Evolutionary conservation across 2,113 vertebrate species (phyloP), one percentile per base, ranked within the genome.

Genomic region (Salvelinus fontinalis): DNA sequence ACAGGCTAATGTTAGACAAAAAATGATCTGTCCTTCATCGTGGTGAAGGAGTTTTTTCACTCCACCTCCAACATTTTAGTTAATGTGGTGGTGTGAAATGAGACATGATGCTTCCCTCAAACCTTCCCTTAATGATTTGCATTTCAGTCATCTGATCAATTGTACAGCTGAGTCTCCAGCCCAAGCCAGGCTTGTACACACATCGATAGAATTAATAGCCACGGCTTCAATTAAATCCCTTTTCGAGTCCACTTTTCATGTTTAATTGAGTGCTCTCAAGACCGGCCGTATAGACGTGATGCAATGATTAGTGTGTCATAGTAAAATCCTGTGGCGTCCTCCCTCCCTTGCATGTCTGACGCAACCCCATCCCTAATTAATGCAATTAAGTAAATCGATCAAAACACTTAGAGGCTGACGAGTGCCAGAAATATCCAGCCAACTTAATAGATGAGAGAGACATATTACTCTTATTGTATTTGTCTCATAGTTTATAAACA

Each of bases 341-440:
- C 51, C 69, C 70, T 13, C 14, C 22, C 9, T 44, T 67, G 73
- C 29, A 49, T 72, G 14, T 73, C 80, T 71, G 34, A 74, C 73
- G 73, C 67, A 70, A 78, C 74, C 48, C 39, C 14, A 64, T 74
- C 44, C 57, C 60, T 74, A 81, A 85, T 81, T 81, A 77, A 85
- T 76, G 76, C 68, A 77, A 79, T 86, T 83, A 83, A 82, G 69
- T 66, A 59, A 68, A 82, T 85, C 72, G 69, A 87, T 85, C 80
- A 75, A 76, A 80, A 54, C 69, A 5, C 81, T 86, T 73, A 82
- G 51, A 65, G 75, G 76, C 74, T 16, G 48, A 3, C 59, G 49
- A 18, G 24, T 18, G 60, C 77, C 74, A 64, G 79, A 74, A 71
- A 69, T 54, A 5, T 14, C 62, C 73, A 24, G 74, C 44, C 49